Evolutionary conservation across 2,797 vertebrate species (phyloP), one percentile per base, ranked within the genome.

Genomic region (Taeniopygia guttata): DNA sequence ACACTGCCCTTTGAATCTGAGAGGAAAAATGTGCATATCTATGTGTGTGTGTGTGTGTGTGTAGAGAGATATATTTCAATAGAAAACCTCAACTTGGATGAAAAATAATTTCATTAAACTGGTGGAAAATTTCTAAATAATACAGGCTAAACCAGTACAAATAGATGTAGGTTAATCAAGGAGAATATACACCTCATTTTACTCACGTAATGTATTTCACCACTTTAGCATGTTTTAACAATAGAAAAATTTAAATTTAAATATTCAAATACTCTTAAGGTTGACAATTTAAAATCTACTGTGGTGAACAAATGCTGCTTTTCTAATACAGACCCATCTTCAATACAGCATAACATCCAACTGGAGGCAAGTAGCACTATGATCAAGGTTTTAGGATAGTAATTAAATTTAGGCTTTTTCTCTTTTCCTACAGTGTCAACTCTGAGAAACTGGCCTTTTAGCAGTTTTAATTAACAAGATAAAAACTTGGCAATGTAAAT

Each of bases 41-140:
- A 0, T 9, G 3, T 15, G 5, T 43, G 5, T 22, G 29, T 73
- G 16, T 26, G 11, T 29, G n/a, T 38, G 36, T 9, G 3, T 15
- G 5, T 43, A 38, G 36, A 38, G 36, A 58, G 20, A 59, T 23
- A 3, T 54, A n/a, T 88, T 72, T 68, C 58, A 81, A 27, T 2
- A 45, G 23, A 72, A 92, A 64, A 26, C 2, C 9, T 75, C 42
- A 78, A 32, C 3, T 46, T 42, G 4, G 13, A 25, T 58, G 22
- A 60, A 81, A 92, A 49, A 13, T 3, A 16, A 32, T 34, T 70
- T 72, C 18, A 46, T 60, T 79, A 46, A 40, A n/a, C 26, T 54
- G 15, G 17, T 40, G 36, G 22, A 62, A 74, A 52, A 43, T 48
- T 75, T 82, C 54, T 62, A 73, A 89, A 69, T 21, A 22, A 45